Conservation (phyloP, 2,888 invertebrate genomes). For the Drosophila affinis region DNA sequence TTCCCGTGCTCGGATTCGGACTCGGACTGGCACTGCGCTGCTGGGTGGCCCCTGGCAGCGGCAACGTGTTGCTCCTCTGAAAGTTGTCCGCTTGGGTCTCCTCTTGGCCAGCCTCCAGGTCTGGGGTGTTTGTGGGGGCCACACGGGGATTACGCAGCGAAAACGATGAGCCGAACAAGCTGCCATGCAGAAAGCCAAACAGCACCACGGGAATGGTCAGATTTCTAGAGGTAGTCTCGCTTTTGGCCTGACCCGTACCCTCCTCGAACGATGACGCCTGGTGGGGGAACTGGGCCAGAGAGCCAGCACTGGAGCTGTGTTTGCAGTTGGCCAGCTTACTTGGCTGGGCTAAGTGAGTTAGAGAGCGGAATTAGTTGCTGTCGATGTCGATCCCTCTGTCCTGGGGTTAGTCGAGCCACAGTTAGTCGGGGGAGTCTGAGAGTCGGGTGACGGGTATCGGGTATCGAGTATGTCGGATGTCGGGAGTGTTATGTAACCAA, state of each 20-base stretch:
- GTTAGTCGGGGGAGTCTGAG: not conserved
- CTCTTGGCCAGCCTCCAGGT: constrained; percentile 61
- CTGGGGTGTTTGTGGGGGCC: constrained; percentile 49
- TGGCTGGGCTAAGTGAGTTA: constrained; percentile 40
- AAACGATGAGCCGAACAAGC: constrained; percentile 76
- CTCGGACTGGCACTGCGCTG: constrained; percentile 31
- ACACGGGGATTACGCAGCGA: constrained; percentile 63
- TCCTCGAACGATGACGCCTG: constrained; percentile 18
- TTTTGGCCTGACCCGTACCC: not conserved
- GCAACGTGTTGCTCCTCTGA: constrained; percentile 23
- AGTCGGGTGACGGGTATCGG: too few relatives aligned
- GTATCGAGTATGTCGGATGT: constrained; percentile 8
- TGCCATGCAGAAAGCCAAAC: constrained; percentile 84
- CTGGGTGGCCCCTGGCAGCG: constrained; percentile 19
- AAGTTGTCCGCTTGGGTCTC: constrained; percentile 17
- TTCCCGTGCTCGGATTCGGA: constrained; percentile 38
- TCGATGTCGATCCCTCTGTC: constrained; percentile 11
- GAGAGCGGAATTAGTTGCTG: constrained; percentile 30
- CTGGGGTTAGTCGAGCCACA: not conserved
- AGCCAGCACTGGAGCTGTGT: constrained; percentile 66
- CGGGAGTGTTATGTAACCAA: constrained; percentile 42
- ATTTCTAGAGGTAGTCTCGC: constrained; percentile 42
- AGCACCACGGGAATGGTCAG: constrained; percentile 84
- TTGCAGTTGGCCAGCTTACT: constrained; percentile 43
- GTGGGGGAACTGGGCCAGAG: constrained; percentile 46